Conservation (phyloP, 2,888 invertebrate genomes). For the Sturmia bella region DNA sequence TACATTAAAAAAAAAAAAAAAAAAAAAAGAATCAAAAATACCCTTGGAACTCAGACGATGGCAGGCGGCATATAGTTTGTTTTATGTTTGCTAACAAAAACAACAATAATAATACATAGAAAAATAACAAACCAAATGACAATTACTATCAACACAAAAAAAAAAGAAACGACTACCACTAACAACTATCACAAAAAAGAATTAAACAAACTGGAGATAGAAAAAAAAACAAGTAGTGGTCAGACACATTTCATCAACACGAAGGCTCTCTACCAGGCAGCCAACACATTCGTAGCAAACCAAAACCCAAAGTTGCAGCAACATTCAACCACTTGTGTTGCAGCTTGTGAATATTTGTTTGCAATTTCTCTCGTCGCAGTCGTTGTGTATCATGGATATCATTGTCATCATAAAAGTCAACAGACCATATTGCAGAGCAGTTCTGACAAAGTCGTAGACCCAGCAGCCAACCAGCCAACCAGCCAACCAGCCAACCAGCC, state of each 20-base stretch:
- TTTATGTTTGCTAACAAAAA: conserved; percentile 17
- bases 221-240: conserved; percentile 28
- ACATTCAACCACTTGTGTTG: conserved; percentile 53
- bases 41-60: conserved; percentile 26
- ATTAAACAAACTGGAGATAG: background rate
- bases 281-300: conserved; percentile 11
- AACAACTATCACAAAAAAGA: conserved; percentile 6
- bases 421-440: conserved; percentile 49
- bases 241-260: conserved; percentile 36
- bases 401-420: conserved; percentile 53
- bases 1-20: background rate
- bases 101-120: conserved; percentile 16
- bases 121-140: conserved; percentile 60
- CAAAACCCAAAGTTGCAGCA: conserved; percentile 24
- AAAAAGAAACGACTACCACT: conserved; percentile 29
- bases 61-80: conserved; percentile 15
- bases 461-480: conserved; percentile 27
- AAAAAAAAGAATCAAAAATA: conserved; percentile 18
- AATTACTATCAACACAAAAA: conserved; percentile 64
- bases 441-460: conserved; percentile 41
- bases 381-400: conserved; percentile 34
- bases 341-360: conserved; percentile 31
- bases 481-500: conserved; percentile 25
- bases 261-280: background rate
- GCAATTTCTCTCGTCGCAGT: conserved; percentile 9